Conservation (phyloP, 2,797 vertebrate species). For the Lindbergichthys nudifrons region DNA sequence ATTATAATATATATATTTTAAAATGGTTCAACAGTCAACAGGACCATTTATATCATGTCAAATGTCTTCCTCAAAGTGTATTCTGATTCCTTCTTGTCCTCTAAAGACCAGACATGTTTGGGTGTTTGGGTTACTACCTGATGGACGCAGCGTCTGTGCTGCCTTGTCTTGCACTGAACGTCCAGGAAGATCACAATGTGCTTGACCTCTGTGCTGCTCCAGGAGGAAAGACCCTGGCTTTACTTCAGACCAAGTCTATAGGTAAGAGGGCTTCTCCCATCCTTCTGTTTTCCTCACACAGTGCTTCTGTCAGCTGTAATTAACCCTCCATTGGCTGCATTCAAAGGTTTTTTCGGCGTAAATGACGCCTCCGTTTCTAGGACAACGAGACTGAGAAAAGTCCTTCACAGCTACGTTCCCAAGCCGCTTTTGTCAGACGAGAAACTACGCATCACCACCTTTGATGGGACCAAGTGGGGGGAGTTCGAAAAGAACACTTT, state of each 20-base stretch:
- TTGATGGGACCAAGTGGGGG: conserved; percentile 89
- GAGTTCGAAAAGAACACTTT: conserved; percentile 85
- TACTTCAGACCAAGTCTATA: conserved; percentile 90
- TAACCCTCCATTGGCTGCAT: neutral
- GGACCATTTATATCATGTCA: neutral
- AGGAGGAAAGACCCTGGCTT: conserved; percentile 91
- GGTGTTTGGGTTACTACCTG: conserved; percentile 90
- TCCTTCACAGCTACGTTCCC: conserved; percentile 89
- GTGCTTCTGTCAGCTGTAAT: neutral
- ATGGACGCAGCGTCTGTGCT: conserved; percentile 94
- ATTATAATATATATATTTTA: neutral
- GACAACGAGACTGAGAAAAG: conserved; percentile 81
- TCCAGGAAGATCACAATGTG: conserved; percentile 86
- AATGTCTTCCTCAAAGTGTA: neutral
- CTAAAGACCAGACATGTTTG: conserved; percentile 82
- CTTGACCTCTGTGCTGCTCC: conserved; percentile 96
- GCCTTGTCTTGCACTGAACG: conserved; percentile 89
- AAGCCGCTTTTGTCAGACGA: conserved; percentile 71
- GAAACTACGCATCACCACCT: conserved; percentile 85
- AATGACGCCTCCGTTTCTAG: conserved; percentile 90
- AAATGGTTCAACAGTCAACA: neutral
- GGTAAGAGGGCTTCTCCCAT: conserved; percentile 79
- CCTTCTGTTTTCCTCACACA: neutral
- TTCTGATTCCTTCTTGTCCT: neutral
- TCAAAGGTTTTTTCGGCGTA: conserved; percentile 87